These are phyloP conservation scores for Zaprionus capensis DNA, from an alignment of 1,140 invertebrate species.

Conservation along the genomic window DNA sequence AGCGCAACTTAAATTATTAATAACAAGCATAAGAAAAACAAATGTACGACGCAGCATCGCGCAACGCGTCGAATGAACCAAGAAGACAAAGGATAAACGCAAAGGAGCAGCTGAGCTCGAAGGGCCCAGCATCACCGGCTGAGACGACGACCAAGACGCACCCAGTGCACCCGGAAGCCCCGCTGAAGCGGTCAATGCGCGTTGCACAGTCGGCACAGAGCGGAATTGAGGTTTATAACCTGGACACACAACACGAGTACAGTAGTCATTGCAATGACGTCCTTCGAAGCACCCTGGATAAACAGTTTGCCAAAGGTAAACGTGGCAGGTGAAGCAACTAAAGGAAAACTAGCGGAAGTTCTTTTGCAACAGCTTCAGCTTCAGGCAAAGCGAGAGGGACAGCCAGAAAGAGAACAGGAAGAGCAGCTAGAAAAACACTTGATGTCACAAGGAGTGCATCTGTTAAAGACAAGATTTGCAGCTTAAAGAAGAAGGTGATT, in stretches of 20 bases:
- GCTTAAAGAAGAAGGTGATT: background rate
- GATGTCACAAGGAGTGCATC: slow-evolving; percentile 27
- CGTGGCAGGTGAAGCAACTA: background rate
- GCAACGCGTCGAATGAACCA: slow-evolving; percentile 51
- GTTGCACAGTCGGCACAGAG: background rate
- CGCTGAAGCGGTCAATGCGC: slow-evolving; percentile 22
- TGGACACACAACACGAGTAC: slow-evolving; percentile 20
- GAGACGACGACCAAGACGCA: slow-evolving; percentile 13
- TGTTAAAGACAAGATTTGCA: slow-evolving; percentile 11
- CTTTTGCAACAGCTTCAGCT: slow-evolving; percentile 18
- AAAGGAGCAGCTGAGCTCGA: slow-evolving; percentile 33
- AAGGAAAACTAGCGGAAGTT: slow-evolving; percentile 34
- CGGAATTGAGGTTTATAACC: slow-evolving; percentile 48
- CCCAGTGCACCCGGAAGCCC: slow-evolving; percentile 30
- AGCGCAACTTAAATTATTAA: slow-evolving; percentile 80
- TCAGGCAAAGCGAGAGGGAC: slow-evolving; percentile 3
- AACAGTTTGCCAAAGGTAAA: slow-evolving; percentile 3
- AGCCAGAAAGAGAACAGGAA: background rate
- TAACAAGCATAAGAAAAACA: slow-evolving; percentile 79
- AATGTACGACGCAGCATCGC: slow-evolving; percentile 51
- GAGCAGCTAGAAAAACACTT: slow-evolving; percentile 11
- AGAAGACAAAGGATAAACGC: slow-evolving; percentile 58
- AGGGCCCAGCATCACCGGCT: background rate
- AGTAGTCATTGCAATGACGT: slow-evolving; percentile 22
- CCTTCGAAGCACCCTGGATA: background rate